Evolutionary conservation across 1,140 invertebrate species (phyloP), one percentile per base, ranked within the genome.

Genomic region (Musca domestica): DNA sequence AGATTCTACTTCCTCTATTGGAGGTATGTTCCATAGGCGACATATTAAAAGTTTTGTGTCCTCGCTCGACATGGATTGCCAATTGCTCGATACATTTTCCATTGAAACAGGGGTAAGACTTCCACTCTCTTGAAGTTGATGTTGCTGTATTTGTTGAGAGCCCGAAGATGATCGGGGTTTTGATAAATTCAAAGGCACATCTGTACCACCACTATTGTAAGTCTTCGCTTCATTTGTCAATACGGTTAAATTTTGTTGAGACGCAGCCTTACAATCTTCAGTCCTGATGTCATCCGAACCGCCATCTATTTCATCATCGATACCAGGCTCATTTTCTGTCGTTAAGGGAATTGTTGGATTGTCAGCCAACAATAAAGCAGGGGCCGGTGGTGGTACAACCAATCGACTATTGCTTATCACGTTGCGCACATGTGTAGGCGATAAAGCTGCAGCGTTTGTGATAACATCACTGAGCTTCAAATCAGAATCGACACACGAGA

Each of bases 151-250:
- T 7, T 27, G 23, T 22, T 7, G 67, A 51, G 67, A 30, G 4
- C 56, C 20, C 12, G 23, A 23, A 3, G 48, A 64, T 47, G 52
- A 46, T 49, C 54, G 51, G 30, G 61, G 61, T 46, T 64, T 68
- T 19, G 67, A 54, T 23, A 68, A 54, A 63, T 68, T 68, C 5
- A 68, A 51, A 5, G 67, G 67, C 27, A 56, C 54, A 51, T 67
- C 56, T 14, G 67, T 49, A 20, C 27, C 41, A n/a, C 20, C 20
- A 9, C 34, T 41, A 12, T 41, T 41, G 34, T 41, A 41, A 41
- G 34, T 41, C 34, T 41, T 41, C 12, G 34, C 34, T 41, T 41
- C 34, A 12, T 41, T 41, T 9, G 34, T 41, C 6, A 41, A 10
- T 41, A 41, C 34, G 4, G 6, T 5, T 41, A 41, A 41, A 41